phyloP scores from a whole-genome alignment of 30 jellyfish, hydroid and myxozoan species.

The Nemopilema nomurai region DNA sequence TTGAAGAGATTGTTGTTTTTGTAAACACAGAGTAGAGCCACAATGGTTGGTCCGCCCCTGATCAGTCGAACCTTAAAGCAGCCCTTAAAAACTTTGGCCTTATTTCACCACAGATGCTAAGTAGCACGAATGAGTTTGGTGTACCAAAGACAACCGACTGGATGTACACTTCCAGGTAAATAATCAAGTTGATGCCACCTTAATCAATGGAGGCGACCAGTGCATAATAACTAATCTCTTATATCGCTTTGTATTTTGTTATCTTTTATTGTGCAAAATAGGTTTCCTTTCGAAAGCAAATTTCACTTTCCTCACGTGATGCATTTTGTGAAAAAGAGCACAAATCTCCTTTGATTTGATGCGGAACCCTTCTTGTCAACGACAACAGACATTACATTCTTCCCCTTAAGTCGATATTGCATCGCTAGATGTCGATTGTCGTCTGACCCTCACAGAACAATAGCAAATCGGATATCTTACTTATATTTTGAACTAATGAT shows the following conservation, averaged over 20 bases:
- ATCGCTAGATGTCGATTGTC: neutral
- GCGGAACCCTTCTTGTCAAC: neutral
- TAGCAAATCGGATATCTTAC: neutral
- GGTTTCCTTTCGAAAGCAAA: neutral
- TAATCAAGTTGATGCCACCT: neutral
- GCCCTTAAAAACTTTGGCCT: no score
- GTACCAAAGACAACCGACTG: neutral
- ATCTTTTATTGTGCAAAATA: neutral
- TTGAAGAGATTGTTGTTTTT: no score
- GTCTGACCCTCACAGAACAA: neutral
- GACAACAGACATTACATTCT: neutral
- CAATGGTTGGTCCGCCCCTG: no score
- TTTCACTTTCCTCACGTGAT: neutral
- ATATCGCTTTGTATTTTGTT: neutral
- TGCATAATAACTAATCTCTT: neutral
- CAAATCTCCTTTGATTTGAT: neutral
- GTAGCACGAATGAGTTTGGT: neutral
- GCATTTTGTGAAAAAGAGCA: neutral
- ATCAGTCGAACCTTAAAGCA: no score
- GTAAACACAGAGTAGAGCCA: no score
- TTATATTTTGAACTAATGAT: neutral
- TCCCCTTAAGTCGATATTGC: neutral
- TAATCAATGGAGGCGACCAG: neutral
- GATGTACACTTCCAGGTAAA: neutral
- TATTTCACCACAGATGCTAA: neutral